Evolutionary conservation across 1,140 invertebrate genomes (phyloP), one percentile per base, ranked within the genome.

Genomic region (Trigoniulus corallinus): DNA sequence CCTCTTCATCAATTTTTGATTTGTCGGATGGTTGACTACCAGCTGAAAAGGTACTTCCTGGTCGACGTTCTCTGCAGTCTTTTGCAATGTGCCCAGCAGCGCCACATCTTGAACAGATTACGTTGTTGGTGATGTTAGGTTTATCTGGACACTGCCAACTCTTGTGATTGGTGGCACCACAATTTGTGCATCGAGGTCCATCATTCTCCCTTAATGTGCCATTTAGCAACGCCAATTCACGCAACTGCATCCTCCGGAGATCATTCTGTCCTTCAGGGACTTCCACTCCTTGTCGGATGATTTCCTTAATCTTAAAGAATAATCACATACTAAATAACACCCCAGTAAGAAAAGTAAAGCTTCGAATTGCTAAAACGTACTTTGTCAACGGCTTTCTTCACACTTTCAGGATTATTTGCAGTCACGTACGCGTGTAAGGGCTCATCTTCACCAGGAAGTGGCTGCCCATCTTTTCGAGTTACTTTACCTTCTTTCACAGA

Each of bases 401-500:
- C 94, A 62, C 82, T 84, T 68, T 96, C 94, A 20, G 88, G 82
- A 75, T 94, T 96, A 51, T 87, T 89, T 13, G 88, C 93, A 22
- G 96, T 98, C 45, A 99, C 92, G 65, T 98, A 98, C 12, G 96
- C 96, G 75, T 99, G 96, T 26, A 99, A 73, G 3, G 95, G 95
- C 72, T 99, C 96, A 74, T 98, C 94, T 73, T 98, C 95, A 7
- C 95, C 96, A 4, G 96, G 96, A 59, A 98, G 72, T 15, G 95
- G 95, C 67, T 94, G 89, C 0, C 95, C 94, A 74, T 98, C 92
- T 71, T 96, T 96, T 52, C 92, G 74, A 0, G 91, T 92, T 48
- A 95, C 83, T 77, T 99, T 99, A 18, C 96, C 95, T 71, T 98
- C 96, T 70, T 99, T 98, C 2, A 99, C 92, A 7, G 92, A 97